Evolutionary conservation across 2,113 vertebrate genomes (phyloP).

Genomic region (Polypterus senegalus): DNA sequence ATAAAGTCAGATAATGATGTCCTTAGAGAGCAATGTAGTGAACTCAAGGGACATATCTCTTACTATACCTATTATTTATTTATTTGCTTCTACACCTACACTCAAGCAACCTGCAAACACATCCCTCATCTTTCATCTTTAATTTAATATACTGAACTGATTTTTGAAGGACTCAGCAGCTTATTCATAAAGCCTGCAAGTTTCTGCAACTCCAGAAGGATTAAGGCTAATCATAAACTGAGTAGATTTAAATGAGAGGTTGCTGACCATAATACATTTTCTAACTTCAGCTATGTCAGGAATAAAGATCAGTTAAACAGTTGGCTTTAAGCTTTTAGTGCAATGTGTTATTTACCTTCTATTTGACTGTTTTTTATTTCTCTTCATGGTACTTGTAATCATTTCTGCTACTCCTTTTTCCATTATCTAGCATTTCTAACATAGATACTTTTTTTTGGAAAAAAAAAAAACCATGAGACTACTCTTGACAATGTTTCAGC

Average conservation of each 20-base stretch:
- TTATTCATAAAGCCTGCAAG: conserved; percentile 21
- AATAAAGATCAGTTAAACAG: neutral
- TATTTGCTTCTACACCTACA: conserved; percentile 32
- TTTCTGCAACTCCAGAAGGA: conserved; percentile 12
- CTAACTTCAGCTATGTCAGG: neutral
- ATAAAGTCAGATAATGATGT: conserved; percentile 56
- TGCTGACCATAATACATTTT: conserved; percentile 13
- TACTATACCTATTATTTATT: conserved; percentile 33
- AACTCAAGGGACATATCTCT: conserved; percentile 46
- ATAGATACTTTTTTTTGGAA: no score
- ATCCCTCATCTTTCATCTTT: conserved; percentile 21
- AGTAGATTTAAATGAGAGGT: conserved; percentile 9
- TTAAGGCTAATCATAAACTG: conserved; percentile 16
- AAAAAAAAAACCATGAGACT: no score
- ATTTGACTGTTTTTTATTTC: no score
- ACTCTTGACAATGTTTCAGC: no score
- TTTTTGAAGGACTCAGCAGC: conserved; percentile 22
- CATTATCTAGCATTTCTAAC: no score
- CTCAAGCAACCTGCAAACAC: conserved; percentile 27
- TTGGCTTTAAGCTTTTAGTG: neutral
- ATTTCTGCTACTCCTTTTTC: no score
- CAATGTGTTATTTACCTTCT: no score
- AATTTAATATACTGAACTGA: conserved; percentile 33
- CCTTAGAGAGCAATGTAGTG: conserved; percentile 56
- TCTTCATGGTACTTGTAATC: no score